Evolutionary conservation across 2,113 vertebrate species (phyloP).

Genomic region (Epinephelus lanceolatus): DNA sequence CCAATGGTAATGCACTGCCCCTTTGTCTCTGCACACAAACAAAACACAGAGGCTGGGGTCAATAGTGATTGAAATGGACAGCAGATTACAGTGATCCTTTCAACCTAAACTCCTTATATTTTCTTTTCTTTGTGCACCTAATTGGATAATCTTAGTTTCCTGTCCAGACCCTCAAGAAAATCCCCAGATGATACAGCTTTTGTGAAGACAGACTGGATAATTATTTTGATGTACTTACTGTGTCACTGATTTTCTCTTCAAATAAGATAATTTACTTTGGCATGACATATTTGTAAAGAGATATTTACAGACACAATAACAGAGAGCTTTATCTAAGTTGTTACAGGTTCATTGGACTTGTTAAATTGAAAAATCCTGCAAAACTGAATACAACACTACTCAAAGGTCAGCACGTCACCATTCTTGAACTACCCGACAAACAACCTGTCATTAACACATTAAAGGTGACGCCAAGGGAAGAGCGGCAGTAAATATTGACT

Average conservation of each 20-base stretch:
- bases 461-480: slow-evolving; percentile 1
- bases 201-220: background rate
- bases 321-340: background rate
- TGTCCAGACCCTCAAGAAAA: slow-evolving; percentile 3
- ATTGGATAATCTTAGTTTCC: slow-evolving; percentile 5
- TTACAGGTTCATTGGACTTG: background rate
- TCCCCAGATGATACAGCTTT: slow-evolving; percentile 9
- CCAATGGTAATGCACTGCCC: no score
- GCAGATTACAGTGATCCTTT: slow-evolving; percentile 11
- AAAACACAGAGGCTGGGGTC: background rate
- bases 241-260: background rate
- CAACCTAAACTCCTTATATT: background rate
- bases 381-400: background rate
- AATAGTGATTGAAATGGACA: background rate
- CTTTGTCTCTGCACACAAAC: background rate
- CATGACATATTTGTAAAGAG: background rate
- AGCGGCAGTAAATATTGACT: slow-evolving; percentile 6
- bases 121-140: background rate
- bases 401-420: background rate
- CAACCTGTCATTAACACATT: background rate
- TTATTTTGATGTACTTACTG: background rate
- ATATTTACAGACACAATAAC: background rate
- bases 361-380: slow-evolving; percentile 6
- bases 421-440: background rate
- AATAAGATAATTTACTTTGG: slow-evolving; percentile 7